A percentile compares a stretch with the other conserved stretches of the same genome.
Evolutionary conservation across 2,797 vertebrate genomes (phyloP).

Genomic region (Sciurus carolinensis): DNA sequence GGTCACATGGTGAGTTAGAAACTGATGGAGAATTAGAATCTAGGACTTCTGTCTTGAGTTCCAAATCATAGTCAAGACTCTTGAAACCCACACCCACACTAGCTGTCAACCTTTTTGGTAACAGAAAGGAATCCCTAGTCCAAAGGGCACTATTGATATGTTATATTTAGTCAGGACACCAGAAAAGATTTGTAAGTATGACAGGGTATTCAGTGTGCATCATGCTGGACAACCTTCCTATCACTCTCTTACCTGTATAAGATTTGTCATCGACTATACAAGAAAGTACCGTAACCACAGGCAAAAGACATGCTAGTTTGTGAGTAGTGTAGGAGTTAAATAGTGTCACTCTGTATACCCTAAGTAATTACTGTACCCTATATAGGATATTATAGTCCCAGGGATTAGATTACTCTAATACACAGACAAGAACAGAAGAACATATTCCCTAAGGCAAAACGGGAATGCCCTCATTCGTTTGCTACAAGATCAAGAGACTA

Average conservation of each 20-base stretch:
- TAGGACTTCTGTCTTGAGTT: not conserved
- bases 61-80: conserved; percentile 24
- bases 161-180: not conserved
- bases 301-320: conserved; percentile 15
- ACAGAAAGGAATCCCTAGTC: not conserved
- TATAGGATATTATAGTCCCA: not conserved
- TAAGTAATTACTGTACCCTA: not conserved
- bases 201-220: not conserved
- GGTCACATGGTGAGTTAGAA: not conserved
- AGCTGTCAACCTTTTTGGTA: not conserved
- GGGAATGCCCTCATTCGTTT: not conserved
- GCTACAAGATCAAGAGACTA: not conserved
- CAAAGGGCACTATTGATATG: not conserved
- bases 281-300: not conserved
- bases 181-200: not conserved
- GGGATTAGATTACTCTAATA: not conserved
- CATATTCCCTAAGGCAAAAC: not conserved
- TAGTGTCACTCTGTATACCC: not conserved
- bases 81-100: not conserved
- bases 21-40: not conserved
- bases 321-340: not conserved
- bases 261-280: not conserved
- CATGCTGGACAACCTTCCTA: not conserved
- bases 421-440: not conserved
- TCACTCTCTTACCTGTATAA: not conserved